Conservation (phyloP, 64 coral and sea anemone species). For the Montipora cactus region DNA sequence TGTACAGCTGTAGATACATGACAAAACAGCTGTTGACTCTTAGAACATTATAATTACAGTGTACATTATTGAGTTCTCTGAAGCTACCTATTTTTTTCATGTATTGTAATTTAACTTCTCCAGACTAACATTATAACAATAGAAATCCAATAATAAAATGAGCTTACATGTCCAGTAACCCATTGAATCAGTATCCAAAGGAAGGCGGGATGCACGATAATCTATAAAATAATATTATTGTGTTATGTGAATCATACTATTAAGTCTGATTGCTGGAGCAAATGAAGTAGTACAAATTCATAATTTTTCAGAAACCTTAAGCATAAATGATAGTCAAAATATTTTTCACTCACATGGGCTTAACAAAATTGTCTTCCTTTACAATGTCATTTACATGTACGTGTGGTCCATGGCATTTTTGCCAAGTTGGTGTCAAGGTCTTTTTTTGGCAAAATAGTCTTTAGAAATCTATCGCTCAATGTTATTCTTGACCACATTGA, state of each 20-base stretch:
- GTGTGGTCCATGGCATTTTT: slow-evolving; percentile 43
- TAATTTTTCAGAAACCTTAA: neutral
- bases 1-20: slow-evolving; percentile 5
- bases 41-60: slow-evolving; percentile 9
- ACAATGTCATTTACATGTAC: slow-evolving; percentile 35
- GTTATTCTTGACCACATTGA: slow-evolving; percentile 64
- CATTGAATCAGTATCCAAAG: neutral
- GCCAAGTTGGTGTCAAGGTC: neutral
- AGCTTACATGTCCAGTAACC: slow-evolving; percentile 17
- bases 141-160: slow-evolving; percentile 11
- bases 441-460: slow-evolving; percentile 4
- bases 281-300: slow-evolving; percentile 16
- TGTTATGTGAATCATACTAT: neutral
- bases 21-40: slow-evolving; percentile 9
- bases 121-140: neutral
- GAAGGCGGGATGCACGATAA: neutral
- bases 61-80: slow-evolving; percentile 5
- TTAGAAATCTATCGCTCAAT: slow-evolving; percentile 20
- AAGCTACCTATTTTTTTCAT: neutral
- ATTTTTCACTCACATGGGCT: neutral
- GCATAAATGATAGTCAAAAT: neutral
- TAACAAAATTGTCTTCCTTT: neutral
- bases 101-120: neutral
- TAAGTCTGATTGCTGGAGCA: slow-evolving; percentile 20
- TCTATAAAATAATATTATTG: slow-evolving; percentile 11